Conservation (phyloP, 2,113 vertebrate species). For the Origma solitaria region DNA sequence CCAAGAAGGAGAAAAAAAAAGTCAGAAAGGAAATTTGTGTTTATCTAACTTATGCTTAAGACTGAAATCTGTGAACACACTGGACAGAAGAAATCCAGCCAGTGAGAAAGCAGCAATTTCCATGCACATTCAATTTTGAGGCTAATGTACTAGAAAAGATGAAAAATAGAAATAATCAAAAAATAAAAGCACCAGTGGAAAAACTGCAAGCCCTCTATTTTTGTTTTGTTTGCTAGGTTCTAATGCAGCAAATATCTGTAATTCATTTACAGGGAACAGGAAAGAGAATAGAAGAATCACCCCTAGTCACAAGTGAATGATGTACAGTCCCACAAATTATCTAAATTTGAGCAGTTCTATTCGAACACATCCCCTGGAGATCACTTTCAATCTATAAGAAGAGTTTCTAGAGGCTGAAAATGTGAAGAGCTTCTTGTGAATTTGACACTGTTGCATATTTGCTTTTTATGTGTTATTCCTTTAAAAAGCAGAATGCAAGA, state of each 20-base stretch:
- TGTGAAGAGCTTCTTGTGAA: neutral
- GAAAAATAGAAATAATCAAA: neutral
- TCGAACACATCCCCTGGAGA: neutral
- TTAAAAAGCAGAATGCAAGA: neutral
- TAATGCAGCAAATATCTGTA: neutral
- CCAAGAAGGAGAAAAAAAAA: neutral
- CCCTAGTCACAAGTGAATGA: neutral
- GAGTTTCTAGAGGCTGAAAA: neutral
- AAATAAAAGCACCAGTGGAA: rapidly evolving
- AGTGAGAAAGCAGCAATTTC: neutral
- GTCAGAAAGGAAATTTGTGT: neutral
- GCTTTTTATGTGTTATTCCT: neutral
- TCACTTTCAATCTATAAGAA: neutral
- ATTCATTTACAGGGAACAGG: neutral
- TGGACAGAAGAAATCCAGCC: neutral
- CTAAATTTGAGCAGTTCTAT: neutral
- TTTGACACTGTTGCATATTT: neutral
- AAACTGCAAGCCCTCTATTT: rapidly evolving
- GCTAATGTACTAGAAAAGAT: neutral
- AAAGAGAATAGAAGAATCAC: neutral
- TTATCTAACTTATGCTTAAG: neutral
- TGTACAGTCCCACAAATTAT: neutral
- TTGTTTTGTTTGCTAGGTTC: neutral
- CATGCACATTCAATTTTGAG: neutral
- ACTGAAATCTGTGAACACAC: neutral